Percentiles rank a stretch among this genome's conserved stretches.
Evolutionary conservation across 2,888 invertebrate genomes (phyloP).

Genomic region (Caenorhabditis angaria): DNA sequence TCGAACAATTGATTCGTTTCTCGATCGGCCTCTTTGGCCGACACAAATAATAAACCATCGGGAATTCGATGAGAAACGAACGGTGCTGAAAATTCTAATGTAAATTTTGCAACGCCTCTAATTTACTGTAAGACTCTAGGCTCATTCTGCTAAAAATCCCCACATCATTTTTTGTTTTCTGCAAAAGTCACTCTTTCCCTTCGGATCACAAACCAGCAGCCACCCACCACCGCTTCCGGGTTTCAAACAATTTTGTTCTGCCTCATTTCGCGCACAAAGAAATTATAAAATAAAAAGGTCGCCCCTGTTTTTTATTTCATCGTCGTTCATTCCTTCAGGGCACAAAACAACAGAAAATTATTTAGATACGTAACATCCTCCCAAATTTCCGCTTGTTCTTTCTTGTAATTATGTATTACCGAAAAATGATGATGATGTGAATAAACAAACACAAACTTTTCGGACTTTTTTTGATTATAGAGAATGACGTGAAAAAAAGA

Average conservation of each 20-base stretch:
- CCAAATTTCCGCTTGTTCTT: too few species aligned
- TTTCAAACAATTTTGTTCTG: not conserved
- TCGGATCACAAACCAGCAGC: conserved; percentile 10
- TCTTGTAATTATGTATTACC: too few species aligned
- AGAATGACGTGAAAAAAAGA: too few species aligned
- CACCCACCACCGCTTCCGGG: not conserved
- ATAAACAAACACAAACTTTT: too few species aligned
- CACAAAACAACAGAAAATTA: too few species aligned
- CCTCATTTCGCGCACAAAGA: conserved; percentile 3
- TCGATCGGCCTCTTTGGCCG: conserved; percentile 63
- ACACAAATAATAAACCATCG: conserved; percentile 61
- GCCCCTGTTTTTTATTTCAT: not conserved
- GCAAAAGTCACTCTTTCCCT: conserved; percentile 2
- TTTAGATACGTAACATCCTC: too few species aligned
- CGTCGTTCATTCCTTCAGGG: too few species aligned
- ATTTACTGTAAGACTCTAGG: too few species aligned
- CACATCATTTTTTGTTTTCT: not conserved
- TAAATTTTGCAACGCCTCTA: too few species aligned
- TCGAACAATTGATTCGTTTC: conserved; percentile 62
- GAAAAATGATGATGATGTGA: too few species aligned
- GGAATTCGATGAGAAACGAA: conserved; percentile 56
- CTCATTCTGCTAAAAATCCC: too few species aligned
- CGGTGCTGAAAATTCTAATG: conserved; percentile 36
- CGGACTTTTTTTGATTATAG: too few species aligned
- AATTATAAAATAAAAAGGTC: conserved; percentile 3